Evolutionary conservation across 2,888 invertebrate genomes (phyloP).

Genomic region (Amiota mariae): DNA sequence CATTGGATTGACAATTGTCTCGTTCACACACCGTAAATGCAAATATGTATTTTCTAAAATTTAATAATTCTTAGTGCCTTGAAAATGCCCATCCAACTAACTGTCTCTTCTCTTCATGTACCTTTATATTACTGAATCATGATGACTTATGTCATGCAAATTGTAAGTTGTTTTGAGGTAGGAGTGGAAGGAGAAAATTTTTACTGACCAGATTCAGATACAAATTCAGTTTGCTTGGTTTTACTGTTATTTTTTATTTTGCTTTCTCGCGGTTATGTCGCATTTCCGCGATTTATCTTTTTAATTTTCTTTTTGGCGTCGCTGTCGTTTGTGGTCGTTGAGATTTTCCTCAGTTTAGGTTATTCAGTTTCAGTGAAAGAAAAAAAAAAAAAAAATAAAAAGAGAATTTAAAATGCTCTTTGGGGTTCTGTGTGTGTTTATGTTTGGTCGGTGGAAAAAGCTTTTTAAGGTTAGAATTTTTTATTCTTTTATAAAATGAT

Average conservation of each 20-base stretch:
- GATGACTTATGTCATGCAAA: slow-evolving; percentile 54
- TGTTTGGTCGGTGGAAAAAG: too few relatives aligned
- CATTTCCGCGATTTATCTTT: slow-evolving; percentile 39
- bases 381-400: slow-evolving; percentile 49
- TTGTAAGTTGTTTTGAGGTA: slow-evolving; percentile 55
- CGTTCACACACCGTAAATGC: slow-evolving; percentile 37
- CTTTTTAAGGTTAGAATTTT: too few relatives aligned
- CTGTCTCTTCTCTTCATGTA: background rate
- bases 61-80: slow-evolving; percentile 54
- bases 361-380: slow-evolving; percentile 30
- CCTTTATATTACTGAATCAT: slow-evolving; percentile 45
- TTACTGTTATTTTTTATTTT: slow-evolving; percentile 46
- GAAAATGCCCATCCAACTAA: slow-evolving; percentile 26
- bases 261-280: slow-evolving; percentile 27
- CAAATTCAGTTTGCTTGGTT: slow-evolving; percentile 13
- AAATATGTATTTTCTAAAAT: slow-evolving; percentile 58
- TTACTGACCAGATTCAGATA: slow-evolving; percentile 51
- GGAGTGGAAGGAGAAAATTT: slow-evolving; percentile 61
- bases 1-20: slow-evolving; percentile 5
- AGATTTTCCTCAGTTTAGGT: slow-evolving; percentile 50
- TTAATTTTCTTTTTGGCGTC: slow-evolving; percentile 33
- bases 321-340: slow-evolving; percentile 34
- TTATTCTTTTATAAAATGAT: too few relatives aligned
- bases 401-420: slow-evolving; percentile 53
- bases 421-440: too few relatives aligned